These are phyloP conservation scores for Parnassius apollo DNA, from an alignment of 2,888 invertebrate genomes.

Conservation along the genomic window DNA sequence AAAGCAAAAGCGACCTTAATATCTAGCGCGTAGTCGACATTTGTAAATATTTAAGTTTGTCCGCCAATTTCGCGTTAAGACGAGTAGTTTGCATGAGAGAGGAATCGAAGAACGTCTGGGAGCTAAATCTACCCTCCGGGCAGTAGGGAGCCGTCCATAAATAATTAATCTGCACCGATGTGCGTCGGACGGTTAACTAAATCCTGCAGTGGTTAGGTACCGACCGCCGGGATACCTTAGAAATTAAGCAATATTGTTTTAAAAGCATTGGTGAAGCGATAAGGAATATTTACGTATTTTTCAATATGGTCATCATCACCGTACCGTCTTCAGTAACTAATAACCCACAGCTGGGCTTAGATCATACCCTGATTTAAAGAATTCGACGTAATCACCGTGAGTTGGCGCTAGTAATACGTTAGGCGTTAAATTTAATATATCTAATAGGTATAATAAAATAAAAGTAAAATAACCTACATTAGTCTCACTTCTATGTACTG, in stretches of 20 bases:
- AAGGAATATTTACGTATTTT: too few relatives aligned
- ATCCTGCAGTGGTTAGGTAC: constrained; percentile 61
- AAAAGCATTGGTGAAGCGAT: constrained; percentile 29
- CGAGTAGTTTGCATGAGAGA: constrained; percentile 77
- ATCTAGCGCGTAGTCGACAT: constrained; percentile 55
- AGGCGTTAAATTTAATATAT: too few relatives aligned
- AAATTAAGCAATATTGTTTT: constrained; percentile 41
- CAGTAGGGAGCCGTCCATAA: constrained; percentile 66
- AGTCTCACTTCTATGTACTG: too few relatives aligned
- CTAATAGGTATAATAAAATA: too few relatives aligned
- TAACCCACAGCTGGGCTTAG: too few relatives aligned
- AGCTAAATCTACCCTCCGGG: constrained; percentile 69
- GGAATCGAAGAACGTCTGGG: constrained; percentile 73
- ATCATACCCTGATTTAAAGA: too few relatives aligned
- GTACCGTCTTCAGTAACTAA: too few relatives aligned
- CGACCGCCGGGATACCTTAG: constrained; percentile 38
- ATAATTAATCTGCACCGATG: constrained; percentile 78
- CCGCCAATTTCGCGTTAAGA: constrained; percentile 74
- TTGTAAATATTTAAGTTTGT: constrained; percentile 72
- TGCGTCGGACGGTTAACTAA: constrained; percentile 69
- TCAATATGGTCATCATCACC: too few relatives aligned
- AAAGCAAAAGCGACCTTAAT: constrained; percentile 71
- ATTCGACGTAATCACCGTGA: too few relatives aligned
- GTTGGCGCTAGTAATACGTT: too few relatives aligned
- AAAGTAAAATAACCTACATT: too few relatives aligned